Conservation (phyloP, 2,113 vertebrate species). For the Gadus chalcogrammus region DNA sequence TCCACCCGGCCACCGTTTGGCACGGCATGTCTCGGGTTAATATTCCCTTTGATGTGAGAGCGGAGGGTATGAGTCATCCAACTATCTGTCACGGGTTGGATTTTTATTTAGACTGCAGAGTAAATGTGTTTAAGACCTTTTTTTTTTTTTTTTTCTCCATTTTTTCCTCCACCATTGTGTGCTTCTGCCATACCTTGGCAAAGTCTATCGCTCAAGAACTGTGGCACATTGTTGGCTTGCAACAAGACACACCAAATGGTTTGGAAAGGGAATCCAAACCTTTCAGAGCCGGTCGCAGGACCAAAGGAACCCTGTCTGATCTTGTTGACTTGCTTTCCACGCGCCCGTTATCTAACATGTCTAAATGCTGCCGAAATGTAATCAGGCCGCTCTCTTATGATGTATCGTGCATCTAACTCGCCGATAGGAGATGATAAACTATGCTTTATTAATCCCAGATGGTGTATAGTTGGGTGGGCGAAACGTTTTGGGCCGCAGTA, state of each 20-base stretch:
- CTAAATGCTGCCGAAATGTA: no score
- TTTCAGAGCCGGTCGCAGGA: no score
- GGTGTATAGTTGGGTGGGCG: no score
- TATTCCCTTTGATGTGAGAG: constrained; percentile 58
- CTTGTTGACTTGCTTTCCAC: no score
- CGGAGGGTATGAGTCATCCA: constrained; percentile 37
- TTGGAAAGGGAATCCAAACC: no score
- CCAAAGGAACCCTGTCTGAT: no score
- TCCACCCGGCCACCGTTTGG: constrained; percentile 51
- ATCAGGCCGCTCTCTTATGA: no score
- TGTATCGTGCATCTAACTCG: no score
- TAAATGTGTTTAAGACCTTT: constrained; percentile 15
- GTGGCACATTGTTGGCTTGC: constrained; percentile 27
- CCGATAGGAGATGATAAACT: neutral
- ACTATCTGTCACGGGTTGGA: constrained; percentile 41
- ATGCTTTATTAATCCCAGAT: neutral
- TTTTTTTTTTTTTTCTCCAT: neutral
- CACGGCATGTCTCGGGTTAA: constrained; percentile 12
- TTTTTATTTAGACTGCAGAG: constrained; percentile 43
- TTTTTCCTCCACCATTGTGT: neutral
- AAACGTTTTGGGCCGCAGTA: no score
- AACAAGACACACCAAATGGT: no score
- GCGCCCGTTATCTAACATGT: no score
- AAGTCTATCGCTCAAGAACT: neutral
- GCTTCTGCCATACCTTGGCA: constrained; percentile 15